Percentiles rank a stretch among this genome's conserved stretches.
These are phyloP conservation scores for Colletes collaris DNA, from an alignment of 2,888 invertebrate genomes.

Conservation along the genomic window DNA sequence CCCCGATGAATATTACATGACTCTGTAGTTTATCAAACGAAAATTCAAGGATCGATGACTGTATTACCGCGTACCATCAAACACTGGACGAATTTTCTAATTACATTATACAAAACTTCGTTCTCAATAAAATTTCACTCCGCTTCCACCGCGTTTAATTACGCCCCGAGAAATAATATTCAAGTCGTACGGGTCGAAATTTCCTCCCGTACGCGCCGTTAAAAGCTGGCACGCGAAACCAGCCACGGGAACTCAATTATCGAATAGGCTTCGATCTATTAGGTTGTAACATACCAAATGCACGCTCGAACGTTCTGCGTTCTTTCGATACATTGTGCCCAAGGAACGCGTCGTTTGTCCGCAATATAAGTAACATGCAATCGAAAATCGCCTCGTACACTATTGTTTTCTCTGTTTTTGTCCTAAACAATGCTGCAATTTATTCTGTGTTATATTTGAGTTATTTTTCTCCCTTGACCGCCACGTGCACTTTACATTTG, in stretches of 20 bases:
- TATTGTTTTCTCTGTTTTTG: too few relatives aligned
- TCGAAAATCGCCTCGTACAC: too few relatives aligned
- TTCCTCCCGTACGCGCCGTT: conserved; percentile 6
- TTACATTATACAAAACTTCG: conserved; percentile 23
- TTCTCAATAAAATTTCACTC: conserved; percentile 15
- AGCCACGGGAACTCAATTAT: conserved; percentile 22
- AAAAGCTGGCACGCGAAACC: conserved; percentile 15
- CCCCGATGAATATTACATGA: neutral
- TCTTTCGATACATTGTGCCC: too few relatives aligned
- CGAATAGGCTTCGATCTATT: conserved; percentile 26
- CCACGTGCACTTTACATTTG: too few relatives aligned
- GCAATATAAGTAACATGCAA: too few relatives aligned
- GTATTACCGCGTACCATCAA: neutral
- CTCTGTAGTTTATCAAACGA: conserved; percentile 5
- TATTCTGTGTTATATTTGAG: too few relatives aligned
- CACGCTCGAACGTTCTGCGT: too few relatives aligned
- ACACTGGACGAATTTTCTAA: conserved; percentile 4
- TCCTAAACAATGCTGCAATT: too few relatives aligned
- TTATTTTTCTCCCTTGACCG: too few relatives aligned
- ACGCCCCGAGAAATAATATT: conserved; percentile 27
- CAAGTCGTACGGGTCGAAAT: conserved; percentile 19
- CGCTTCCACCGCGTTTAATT: conserved; percentile 27
- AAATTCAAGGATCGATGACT: conserved; percentile 7
- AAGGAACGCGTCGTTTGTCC: too few relatives aligned
- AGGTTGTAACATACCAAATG: too few relatives aligned